Evolutionary conservation across 2,113 vertebrate genomes (phyloP), one percentile per base, ranked within the genome.

Genomic region (Osmerus mordax): DNA sequence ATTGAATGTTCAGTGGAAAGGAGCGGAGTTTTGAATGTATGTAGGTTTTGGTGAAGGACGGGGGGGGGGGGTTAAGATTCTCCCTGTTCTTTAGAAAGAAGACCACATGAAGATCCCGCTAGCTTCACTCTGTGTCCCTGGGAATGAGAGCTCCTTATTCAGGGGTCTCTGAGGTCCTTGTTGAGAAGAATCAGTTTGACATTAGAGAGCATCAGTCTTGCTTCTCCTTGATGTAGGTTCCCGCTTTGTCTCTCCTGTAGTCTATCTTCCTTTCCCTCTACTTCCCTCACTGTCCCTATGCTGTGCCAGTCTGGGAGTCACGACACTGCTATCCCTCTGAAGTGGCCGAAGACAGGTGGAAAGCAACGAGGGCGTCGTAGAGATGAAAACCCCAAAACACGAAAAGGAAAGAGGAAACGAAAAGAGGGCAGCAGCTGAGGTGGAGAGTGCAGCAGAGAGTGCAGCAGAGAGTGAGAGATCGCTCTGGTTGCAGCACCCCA

Each of bases 401-500:
- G 16, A 59, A 65, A 56, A 23, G 23, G 61, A 73, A 83, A 69
- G 77, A 78, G 74, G 7, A 71, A 82, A 76, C 67, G 81, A 76
- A 79, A 72, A 76, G 85, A 81, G 75, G 77, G 73, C 53, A 47
- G 70, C 77, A 51, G 69, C 55, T 3, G 77, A 83, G 51, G 68
- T 63, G 28, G 23, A 15, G 16, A 28, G 70, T n/a, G 23, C 36
- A 23, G 62, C 32, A 74, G 65, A 75, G 66, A 63, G 56, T 6
- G 32, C 41, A 25, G 19, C 66, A 67, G 78, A 67, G 78, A 2
- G 2, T 28, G 72, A 72, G 78, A 91, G 84, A 80, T 84, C 79
- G 80, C 80, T 86, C 81, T 83, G 83, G 79, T 79, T 88, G 85
- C 84, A 80, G 87, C 87, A 85, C 86, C 85, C 83, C 75, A 72